Conservation (phyloP, 1,140 invertebrate species). For the Leptinotarsa defecta region DNA sequence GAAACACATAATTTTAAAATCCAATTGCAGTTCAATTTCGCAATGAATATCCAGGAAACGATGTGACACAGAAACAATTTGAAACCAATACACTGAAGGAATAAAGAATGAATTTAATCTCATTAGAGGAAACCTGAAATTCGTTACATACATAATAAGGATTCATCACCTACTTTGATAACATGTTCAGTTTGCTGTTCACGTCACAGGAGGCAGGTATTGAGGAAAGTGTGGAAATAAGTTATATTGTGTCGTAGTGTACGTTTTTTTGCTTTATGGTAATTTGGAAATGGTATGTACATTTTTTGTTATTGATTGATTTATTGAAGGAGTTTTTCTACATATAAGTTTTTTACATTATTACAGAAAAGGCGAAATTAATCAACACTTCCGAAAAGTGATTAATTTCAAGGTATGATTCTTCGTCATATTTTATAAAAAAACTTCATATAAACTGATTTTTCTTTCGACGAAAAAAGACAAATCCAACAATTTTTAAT, state of each 20-base stretch:
- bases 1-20: background rate
- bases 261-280: background rate
- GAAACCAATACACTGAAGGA: conserved; percentile 9
- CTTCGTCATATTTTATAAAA: too few species aligned
- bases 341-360: background rate
- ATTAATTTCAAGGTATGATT: too few species aligned
- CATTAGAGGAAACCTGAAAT: conserved; percentile 27
- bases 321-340: background rate
- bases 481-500: too few species aligned
- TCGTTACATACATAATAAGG: conserved; percentile 11
- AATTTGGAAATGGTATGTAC: background rate
- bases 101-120: conserved; percentile 25
- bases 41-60: background rate
- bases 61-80: background rate
- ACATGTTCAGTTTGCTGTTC: conserved; percentile 9
- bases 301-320: background rate
- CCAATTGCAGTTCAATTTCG: background rate
- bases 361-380: background rate
- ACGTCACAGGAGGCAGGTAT: background rate
- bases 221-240: background rate
- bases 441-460: too few species aligned
- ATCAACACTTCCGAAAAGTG: too few species aligned
- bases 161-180: conserved; percentile 22
- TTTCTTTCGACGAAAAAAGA: too few species aligned
- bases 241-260: background rate